phyloP scores from a whole-genome alignment of 2,797 vertebrate species.

The Dromococcyx pavoninus region DNA sequence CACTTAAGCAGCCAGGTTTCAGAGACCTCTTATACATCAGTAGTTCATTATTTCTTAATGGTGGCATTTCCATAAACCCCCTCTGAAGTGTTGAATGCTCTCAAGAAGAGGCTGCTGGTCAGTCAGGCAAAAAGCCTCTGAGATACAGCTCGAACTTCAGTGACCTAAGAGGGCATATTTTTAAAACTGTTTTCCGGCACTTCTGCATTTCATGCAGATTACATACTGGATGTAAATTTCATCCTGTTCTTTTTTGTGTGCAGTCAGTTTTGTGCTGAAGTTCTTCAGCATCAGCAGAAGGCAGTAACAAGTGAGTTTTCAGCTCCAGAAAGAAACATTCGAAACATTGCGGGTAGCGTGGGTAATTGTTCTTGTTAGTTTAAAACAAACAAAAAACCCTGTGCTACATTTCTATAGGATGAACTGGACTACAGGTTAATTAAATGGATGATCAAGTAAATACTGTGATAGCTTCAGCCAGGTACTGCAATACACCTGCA shows the following conservation, averaged over 20 bases:
- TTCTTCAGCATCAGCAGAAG: background rate
- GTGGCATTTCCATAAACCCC: background rate
- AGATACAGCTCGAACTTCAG: background rate
- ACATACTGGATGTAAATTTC: background rate
- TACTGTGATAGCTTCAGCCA: background rate
- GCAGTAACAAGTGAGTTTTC: background rate
- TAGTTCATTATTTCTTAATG: constrained; percentile 18
- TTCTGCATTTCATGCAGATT: background rate
- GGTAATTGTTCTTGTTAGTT: background rate
- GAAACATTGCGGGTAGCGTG: background rate
- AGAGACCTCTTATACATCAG: background rate
- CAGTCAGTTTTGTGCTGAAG: background rate
- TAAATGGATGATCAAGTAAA: background rate
- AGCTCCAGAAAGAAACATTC: background rate
- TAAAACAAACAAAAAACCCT: background rate
- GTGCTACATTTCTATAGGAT: background rate
- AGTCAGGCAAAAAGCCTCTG: background rate
- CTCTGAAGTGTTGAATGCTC: background rate
- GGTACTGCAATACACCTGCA: background rate
- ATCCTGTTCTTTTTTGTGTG: background rate
- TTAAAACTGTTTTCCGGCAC: background rate
- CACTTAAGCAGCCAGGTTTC: background rate
- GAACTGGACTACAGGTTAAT: background rate
- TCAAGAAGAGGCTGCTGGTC: background rate
- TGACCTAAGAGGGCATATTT: background rate